Conservation (phyloP, 2,888 invertebrate genomes). For the Cosmorhoe ocellata region DNA sequence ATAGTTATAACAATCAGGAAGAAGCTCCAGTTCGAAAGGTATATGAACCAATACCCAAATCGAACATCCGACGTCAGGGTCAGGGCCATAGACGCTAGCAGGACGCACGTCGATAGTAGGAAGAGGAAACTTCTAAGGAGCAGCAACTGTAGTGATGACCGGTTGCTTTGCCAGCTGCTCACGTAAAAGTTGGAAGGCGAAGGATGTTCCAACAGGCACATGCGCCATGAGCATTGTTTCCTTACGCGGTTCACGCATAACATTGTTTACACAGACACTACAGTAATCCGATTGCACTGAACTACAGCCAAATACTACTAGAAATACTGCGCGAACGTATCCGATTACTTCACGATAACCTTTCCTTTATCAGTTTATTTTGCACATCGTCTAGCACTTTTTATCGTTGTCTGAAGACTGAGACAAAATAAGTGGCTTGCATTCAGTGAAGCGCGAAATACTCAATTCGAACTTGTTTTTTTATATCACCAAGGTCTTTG, state of each 20-base stretch:
- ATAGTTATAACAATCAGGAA: slow-evolving; percentile 54
- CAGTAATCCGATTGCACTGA: slow-evolving; percentile 14
- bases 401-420: slow-evolving; percentile 49
- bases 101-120: slow-evolving; percentile 53
- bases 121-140: slow-evolving; percentile 52
- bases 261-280: slow-evolving; percentile 45
- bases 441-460: slow-evolving; percentile 51
- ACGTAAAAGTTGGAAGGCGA: slow-evolving; percentile 62
- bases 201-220: slow-evolving; percentile 53
- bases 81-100: slow-evolving; percentile 46
- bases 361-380: slow-evolving; percentile 36
- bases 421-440: slow-evolving; percentile 41
- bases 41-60: slow-evolving; percentile 70
- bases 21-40: slow-evolving; percentile 74
- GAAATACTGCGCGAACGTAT: slow-evolving; percentile 22
- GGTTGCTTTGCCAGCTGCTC: slow-evolving; percentile 63
- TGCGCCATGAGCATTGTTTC: slow-evolving; percentile 51
- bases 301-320: slow-evolving; percentile 29
- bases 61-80: slow-evolving; percentile 46
- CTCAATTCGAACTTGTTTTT: slow-evolving; percentile 42
- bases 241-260: slow-evolving; percentile 40
- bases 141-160: slow-evolving; percentile 54
- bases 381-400: slow-evolving; percentile 40
- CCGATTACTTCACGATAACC: slow-evolving; percentile 34
- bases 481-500: slow-evolving; percentile 15